Evolutionary conservation across 2,888 invertebrate species (phyloP).

Genomic region (Caenorhabditis sulstoni): DNA sequence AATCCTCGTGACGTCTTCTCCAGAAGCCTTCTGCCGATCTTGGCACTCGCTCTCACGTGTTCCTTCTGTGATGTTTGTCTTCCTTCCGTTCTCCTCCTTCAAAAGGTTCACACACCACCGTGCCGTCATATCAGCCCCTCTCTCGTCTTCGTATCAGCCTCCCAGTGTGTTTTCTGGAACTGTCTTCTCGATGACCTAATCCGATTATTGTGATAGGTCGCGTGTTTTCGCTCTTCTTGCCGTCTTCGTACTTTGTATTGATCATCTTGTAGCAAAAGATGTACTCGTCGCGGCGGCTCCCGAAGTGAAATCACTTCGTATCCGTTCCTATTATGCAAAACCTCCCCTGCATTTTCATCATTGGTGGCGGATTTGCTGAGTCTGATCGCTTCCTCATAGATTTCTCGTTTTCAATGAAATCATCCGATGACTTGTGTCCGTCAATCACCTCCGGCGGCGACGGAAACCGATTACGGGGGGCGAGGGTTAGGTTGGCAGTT

Average conservation of each 20-base stretch:
- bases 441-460: neutral
- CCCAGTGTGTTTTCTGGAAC: neutral
- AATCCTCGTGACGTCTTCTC: slow-evolving; percentile 11
- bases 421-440: too few species aligned
- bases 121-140: slow-evolving; percentile 44
- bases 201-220: slow-evolving; percentile 44
- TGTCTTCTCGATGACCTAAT: slow-evolving; percentile 35
- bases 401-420: neutral
- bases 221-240: slow-evolving; percentile 25
- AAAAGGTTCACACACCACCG: slow-evolving; percentile 49
- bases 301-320: slow-evolving; percentile 4
- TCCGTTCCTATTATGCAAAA: neutral
- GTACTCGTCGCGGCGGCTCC: slow-evolving; percentile 2
- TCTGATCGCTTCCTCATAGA: slow-evolving; percentile 4
- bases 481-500: too few species aligned
- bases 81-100: slow-evolving; percentile 12
- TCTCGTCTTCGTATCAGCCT: slow-evolving; percentile 12
- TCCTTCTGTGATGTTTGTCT: slow-evolving; percentile 31
- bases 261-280: neutral
- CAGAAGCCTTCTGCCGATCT: neutral
- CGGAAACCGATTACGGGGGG: neutral
- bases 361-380: slow-evolving; percentile 2
- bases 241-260: slow-evolving; percentile 46
- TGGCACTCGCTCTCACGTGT: slow-evolving; percentile 27
- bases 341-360: neutral